Percentiles rank a stretch among this genome's conserved stretches.
These are phyloP conservation scores for Mesocricetus auratus DNA, from an alignment of 2,113 vertebrate species.

Conservation along the genomic window DNA sequence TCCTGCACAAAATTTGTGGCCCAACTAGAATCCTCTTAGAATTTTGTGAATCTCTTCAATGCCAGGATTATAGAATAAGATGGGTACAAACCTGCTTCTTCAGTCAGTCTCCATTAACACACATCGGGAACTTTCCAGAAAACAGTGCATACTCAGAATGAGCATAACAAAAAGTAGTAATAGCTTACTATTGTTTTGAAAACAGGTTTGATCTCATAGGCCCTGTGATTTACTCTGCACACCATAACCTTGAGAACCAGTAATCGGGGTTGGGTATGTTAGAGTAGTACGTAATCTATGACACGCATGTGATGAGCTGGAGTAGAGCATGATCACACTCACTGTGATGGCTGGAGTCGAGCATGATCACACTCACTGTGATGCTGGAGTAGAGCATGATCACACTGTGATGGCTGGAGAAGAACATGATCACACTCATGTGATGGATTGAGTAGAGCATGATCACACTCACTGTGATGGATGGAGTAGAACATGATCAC, in stretches of 20 bases:
- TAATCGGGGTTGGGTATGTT: background rate
- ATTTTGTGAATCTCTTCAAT: background rate
- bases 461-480: no score
- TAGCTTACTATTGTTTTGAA: background rate
- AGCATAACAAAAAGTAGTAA: background rate
- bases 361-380: no score
- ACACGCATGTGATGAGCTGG: no score
- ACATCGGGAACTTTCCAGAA: background rate
- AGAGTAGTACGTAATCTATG: background rate
- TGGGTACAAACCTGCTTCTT: background rate
- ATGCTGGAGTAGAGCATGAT: no score
- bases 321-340: no score
- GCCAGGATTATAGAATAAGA: constrained; percentile 5
- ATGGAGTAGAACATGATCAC: no score
- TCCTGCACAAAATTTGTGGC: background rate
- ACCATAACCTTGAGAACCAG: background rate
- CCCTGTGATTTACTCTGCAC: background rate
- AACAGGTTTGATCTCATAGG: background rate
- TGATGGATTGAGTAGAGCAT: no score
- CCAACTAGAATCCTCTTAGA: background rate
- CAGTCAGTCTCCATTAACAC: no score
- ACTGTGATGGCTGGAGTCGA: no score
- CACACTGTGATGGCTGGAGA: no score
- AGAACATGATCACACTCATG: no score
- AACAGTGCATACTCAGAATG: background rate